Evolutionary conservation across 1,140 invertebrate species (phyloP), one percentile per base, ranked within the genome.

Genomic region (Trichoplusia ni): DNA sequence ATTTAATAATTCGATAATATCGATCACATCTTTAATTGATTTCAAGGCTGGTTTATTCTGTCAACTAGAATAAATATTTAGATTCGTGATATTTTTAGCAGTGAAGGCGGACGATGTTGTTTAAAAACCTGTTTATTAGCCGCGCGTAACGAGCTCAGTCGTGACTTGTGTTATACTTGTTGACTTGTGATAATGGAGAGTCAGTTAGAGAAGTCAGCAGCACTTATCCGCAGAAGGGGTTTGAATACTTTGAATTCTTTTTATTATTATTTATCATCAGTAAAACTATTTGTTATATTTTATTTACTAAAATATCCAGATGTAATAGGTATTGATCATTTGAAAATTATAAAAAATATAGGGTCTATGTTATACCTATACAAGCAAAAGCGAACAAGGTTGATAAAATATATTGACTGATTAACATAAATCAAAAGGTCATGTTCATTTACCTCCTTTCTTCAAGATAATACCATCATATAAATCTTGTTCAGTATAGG

Each of bases 31-130:
- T 25, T 2, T 40, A 56, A 56, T 56, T 56, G 51, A 56, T 56
- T 56, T 56, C 51, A 56, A 56, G 51, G 51, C 33, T 56, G 38
- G 51, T 56, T 60, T 35, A 13, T 2, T 33, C 4, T 46, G 40
- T 47, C 25, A 44, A 46, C 42, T 44, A 42, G 19, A 46, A 18
- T 60, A 25, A 46, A 46, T 33, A 58, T 54, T 54, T 54, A 37
- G 44, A 47, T 27, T 13, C 23, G 18, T 25, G 35, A 13, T 60
- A 46, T 60, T 46, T 60, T 60, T 60, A 46, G 56, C 27, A 35
- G 27, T 40, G 53, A 46, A 46, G 42, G 21, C 27, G 6, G 27
- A 53, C 8, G 23, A 14, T 40, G 9, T 27, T 27, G 38, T 40
- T 42, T 58, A 6, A 29, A 23, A 60, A 60, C 56, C 29, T 29